These are phyloP conservation scores for Drosophila rellima DNA, from an alignment of 2,888 invertebrate species.

Conservation along the genomic window DNA sequence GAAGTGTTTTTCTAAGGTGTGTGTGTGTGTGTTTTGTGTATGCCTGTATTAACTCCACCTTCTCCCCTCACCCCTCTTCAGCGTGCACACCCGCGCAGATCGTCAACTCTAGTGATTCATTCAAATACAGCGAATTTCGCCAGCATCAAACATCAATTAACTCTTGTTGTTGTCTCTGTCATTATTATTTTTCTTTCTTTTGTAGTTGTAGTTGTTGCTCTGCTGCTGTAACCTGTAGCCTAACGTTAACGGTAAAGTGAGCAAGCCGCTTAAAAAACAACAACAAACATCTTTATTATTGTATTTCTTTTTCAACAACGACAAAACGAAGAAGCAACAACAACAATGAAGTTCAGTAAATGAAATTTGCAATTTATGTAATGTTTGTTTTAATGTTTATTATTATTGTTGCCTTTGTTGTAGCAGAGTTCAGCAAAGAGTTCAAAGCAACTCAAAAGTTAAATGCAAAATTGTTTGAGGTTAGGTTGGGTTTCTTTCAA, in stretches of 20 bases:
- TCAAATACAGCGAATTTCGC: conserved; percentile 49
- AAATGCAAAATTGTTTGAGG: neutral
- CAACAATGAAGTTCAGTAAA: conserved; percentile 45
- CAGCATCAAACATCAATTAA: conserved; percentile 38
- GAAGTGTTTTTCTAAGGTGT: conserved; percentile 46
- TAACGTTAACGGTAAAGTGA: conserved; percentile 72
- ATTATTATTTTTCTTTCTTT: conserved; percentile 5
- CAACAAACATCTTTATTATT: conserved; percentile 34
- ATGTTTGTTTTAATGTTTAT: conserved; percentile 55
- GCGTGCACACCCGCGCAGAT: conserved; percentile 28
- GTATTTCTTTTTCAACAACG: conserved; percentile 40
- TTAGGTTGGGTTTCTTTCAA: neutral
- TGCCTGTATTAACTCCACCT: conserved; percentile 8
- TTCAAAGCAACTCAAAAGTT: conserved; percentile 29
- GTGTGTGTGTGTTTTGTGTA: conserved; percentile 12
- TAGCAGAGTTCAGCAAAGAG: conserved; percentile 37
- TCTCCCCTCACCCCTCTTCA: neutral
- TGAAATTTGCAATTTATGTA: conserved; percentile 78
- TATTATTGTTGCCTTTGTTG: conserved; percentile 13
- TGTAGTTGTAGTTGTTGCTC: conserved; percentile 30
- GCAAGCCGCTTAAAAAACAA: conserved; percentile 57
- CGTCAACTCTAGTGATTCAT: conserved; percentile 43
- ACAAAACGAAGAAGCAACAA: conserved; percentile 38
- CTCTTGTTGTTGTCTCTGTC: conserved; percentile 24
- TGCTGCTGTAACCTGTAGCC: conserved; percentile 64